Base-by-base conservation (phyloP, 2,113 vertebrate species). In the Xiphophorus hellerii region DNA sequence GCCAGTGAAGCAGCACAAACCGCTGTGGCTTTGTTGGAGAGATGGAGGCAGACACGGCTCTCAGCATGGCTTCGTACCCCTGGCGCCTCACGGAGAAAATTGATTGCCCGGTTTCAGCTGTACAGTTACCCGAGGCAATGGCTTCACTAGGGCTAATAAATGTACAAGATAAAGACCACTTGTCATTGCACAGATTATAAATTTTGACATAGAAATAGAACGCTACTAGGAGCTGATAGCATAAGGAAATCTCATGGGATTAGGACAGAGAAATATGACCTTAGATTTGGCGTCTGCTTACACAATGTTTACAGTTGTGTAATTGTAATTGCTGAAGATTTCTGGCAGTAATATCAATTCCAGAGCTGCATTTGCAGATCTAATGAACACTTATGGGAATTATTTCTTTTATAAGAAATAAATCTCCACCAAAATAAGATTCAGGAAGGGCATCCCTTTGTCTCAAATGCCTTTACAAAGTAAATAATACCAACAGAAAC, bases 1-100 rank as follows among this genome's bases (percentile, higher is more conserved):
- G 70, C 77, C 62, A 69, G 74, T 42, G 74, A 68, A 82, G 82
- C 80, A 67, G 78, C 74, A 87, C 83, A 80, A 83, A 87, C 58
- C 7, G 33, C 35, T 15, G 74, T 65, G 77, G 62, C 86, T 82
- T 82, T 85, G 78, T 84, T 39, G 39, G 71, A 51, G 72, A 84
- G 72, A 74, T 15, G 14, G 77, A 75, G 63, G 71, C 80, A 86
- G 83, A 88, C 81, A 80, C 75, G 76, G 35, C 81, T 69, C 84
- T 78, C 87, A 79, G 90, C 72, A 8, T 68, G 80, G 28, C 69
- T 60, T 63, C 83, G 69, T 71, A 60, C 25, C 62, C 71, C 74
- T 62, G 68, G 76, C 22, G 76, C 78, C 78, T 82, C 61, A 10
- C 25, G 28, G 61, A 71, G 60, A 73, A 80, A 83, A 89, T 69